Evolutionary conservation across 2,888 invertebrate genomes (phyloP).

Genomic region (Tetramorium bicarinatum): DNA sequence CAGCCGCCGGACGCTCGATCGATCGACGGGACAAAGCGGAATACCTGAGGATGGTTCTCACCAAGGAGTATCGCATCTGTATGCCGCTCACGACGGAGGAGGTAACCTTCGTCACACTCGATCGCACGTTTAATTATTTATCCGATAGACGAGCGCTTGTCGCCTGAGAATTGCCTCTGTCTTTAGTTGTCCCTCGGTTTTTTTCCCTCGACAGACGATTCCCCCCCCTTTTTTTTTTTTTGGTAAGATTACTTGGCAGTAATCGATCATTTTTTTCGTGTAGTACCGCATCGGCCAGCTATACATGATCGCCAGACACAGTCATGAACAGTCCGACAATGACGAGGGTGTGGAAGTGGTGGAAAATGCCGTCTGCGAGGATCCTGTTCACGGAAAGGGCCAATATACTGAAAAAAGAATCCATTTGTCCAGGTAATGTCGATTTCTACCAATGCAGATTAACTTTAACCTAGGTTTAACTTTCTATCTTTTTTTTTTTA

Average conservation of each 20-base stretch:
- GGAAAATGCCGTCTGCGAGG: constrained; percentile 93
- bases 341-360: constrained; percentile 97
- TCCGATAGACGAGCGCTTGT: not conserved
- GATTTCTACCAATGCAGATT: no score
- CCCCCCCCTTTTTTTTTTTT: not conserved
- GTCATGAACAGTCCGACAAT: constrained; percentile 95
- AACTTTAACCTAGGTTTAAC: no score
- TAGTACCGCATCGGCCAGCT: constrained; percentile 97
- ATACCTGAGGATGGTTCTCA: constrained; percentile 90
- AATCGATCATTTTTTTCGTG: constrained; percentile 78
- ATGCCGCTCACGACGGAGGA: constrained; percentile 97
- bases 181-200: not conserved
- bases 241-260: not conserved
- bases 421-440: constrained; percentile 92
- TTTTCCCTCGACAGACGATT: not conserved
- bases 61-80: constrained; percentile 96
- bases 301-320: constrained; percentile 98
- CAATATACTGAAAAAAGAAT: constrained; percentile 97
- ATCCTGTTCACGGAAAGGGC: constrained; percentile 93
- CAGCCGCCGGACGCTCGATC: not conserved
- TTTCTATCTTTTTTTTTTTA: no score
- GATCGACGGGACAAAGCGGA: not conserved
- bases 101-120: constrained; percentile 87
- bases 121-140: constrained; percentile 41
- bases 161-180: not conserved